These are phyloP conservation scores for Nansenia antarctica DNA, from an alignment of 2,113 vertebrate species.

Conservation along the genomic window DNA sequence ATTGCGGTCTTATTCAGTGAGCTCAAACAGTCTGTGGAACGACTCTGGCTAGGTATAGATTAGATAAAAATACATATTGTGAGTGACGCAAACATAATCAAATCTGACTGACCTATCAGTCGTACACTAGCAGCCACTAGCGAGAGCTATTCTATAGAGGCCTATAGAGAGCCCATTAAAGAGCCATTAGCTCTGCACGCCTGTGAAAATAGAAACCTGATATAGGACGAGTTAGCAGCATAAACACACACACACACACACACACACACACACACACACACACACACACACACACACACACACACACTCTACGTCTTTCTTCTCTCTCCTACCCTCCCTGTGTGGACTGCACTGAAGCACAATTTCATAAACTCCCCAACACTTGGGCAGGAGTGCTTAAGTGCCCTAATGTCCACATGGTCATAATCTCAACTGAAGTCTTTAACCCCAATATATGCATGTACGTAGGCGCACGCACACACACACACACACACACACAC, in stretches of 20 bases:
- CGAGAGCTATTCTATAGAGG: no score
- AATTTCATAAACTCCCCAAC: not conserved
- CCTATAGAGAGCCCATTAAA: no score
- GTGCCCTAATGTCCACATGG: not conserved
- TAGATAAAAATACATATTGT: no score
- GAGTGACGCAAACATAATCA: no score
- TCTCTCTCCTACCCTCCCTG: constrained; percentile 4
- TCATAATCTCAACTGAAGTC: not conserved
- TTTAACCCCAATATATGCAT: not conserved
- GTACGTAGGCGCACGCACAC: no score
- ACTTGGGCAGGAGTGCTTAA: not conserved
- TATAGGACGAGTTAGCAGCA: not conserved
- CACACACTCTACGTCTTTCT: not conserved
- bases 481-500: not conserved
- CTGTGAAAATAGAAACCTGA: constrained; percentile 41
- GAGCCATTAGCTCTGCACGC: constrained; percentile 19
- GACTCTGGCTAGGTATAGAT: no score
- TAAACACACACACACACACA: not conserved
- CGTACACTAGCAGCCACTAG: no score
- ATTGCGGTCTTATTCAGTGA: no score
- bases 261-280: not conserved
- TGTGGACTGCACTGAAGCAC: not conserved
- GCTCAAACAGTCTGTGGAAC: no score
- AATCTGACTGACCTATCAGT: no score
- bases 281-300: not conserved